Evolutionary conservation across 2,797 vertebrate genomes (phyloP).

Genomic region (Chanos chanos): DNA sequence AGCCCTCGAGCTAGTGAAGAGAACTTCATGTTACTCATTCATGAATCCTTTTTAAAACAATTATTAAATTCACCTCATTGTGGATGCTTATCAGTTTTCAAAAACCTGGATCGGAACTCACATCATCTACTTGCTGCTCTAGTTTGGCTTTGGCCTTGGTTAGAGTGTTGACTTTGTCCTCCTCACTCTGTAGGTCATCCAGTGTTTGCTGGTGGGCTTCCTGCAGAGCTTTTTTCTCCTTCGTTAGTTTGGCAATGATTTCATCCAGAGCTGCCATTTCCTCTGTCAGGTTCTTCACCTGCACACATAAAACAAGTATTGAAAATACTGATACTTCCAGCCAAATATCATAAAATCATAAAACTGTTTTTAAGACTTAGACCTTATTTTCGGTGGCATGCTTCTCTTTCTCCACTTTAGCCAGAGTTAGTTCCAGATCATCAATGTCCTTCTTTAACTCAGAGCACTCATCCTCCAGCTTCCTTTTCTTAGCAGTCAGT

Average conservation of each 20-base stretch:
- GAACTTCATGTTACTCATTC: background rate
- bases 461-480: constrained; percentile 81
- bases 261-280: constrained; percentile 84
- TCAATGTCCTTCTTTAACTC: constrained; percentile 85
- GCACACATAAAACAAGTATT: background rate
- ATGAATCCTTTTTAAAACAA: background rate
- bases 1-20: constrained; percentile 78
- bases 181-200: constrained; percentile 87
- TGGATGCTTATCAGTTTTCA: background rate
- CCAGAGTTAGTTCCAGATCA: constrained; percentile 80
- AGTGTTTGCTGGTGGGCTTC: constrained; percentile 86
- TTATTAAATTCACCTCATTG: background rate
- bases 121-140: constrained; percentile 86
- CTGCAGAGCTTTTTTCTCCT: constrained; percentile 86
- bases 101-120: constrained; percentile 52
- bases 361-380: constrained; percentile 18
- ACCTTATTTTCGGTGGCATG: constrained; percentile 87
- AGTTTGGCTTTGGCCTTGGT: constrained; percentile 85
- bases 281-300: constrained; percentile 86
- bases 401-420: constrained; percentile 89
- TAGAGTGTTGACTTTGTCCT: constrained; percentile 87
- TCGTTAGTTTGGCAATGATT: constrained; percentile 80
- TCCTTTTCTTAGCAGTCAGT: constrained; percentile 78
- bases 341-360: too few species aligned
- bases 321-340: background rate